phyloP scores from a whole-genome alignment of 2,113 vertebrate species.

The Procavia capensis region DNA sequence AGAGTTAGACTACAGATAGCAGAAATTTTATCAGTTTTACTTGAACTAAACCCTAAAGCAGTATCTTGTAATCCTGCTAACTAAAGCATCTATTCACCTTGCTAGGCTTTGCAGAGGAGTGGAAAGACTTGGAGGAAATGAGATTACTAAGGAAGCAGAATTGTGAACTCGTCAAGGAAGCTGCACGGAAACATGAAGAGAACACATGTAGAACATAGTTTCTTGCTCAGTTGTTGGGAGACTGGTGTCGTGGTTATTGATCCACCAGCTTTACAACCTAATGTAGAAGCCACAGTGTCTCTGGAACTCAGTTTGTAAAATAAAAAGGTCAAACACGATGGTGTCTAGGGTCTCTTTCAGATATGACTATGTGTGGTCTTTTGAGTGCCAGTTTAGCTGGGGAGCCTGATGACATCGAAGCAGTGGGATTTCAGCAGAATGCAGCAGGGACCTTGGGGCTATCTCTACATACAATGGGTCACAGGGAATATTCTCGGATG shows the following conservation, averaged over 20 bases:
- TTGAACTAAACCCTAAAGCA: conserved; percentile 3
- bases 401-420: background rate
- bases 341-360: conserved; percentile 27
- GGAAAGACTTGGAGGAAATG: background rate
- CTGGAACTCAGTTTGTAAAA: background rate
- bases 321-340: conserved; percentile 45
- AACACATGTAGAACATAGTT: background rate
- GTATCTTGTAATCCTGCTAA: background rate
- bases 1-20: background rate
- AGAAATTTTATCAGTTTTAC: background rate
- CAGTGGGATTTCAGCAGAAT: background rate
- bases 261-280: background rate
- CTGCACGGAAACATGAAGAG: background rate
- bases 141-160: background rate
- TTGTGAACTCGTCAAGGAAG: background rate
- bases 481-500: background rate
- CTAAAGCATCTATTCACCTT: background rate
- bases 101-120: background rate
- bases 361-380: background rate
- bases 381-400: background rate
- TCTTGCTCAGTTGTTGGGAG: background rate
- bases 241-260: background rate
- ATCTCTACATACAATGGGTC: background rate
- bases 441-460: background rate
- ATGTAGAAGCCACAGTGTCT: conserved; percentile 3